Conservation (phyloP, 2,797 vertebrate species). For the Champsocephalus gunnari region DNA sequence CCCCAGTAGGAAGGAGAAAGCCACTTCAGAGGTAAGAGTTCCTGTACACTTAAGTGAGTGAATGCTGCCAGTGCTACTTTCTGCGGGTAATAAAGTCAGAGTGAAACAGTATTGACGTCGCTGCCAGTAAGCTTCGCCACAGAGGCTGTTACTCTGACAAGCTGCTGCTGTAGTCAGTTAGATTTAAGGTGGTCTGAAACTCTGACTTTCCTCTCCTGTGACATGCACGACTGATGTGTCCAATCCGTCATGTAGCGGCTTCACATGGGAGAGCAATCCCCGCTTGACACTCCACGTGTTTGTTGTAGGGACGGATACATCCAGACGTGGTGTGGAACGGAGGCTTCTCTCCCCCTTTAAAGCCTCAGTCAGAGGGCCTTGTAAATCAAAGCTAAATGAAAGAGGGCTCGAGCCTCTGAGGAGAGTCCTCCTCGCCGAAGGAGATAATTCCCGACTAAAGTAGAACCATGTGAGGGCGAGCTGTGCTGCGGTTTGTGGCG, state of each 20-base stretch:
- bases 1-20: constrained; percentile 60
- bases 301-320: constrained; percentile 13
- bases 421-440: constrained; percentile 53
- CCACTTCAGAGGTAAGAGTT: constrained; percentile 77
- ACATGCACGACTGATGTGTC: constrained; percentile 14
- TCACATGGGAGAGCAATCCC: constrained; percentile 13
- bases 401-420: constrained; percentile 58
- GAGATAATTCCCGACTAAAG: constrained; percentile 75
- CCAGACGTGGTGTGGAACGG: not conserved
- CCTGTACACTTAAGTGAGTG: constrained; percentile 49
- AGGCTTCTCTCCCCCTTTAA: not conserved
- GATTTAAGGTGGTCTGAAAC: constrained; percentile 46
- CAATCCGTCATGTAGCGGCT: constrained; percentile 6
- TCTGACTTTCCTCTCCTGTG: constrained; percentile 6
- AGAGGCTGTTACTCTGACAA: constrained; percentile 22
- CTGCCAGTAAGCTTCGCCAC: constrained; percentile 34
- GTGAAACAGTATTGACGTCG: not conserved
- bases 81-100: constrained; percentile 25
- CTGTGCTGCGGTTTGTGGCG: constrained; percentile 30
- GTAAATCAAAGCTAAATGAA: constrained; percentile 76
- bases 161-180: not conserved
- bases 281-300: constrained; percentile 15
- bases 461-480: constrained; percentile 73
- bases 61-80: constrained; percentile 29
- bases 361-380: constrained; percentile 38